Conservation (phyloP, 2,113 vertebrate genomes). For the Nycticorax nycticorax region DNA sequence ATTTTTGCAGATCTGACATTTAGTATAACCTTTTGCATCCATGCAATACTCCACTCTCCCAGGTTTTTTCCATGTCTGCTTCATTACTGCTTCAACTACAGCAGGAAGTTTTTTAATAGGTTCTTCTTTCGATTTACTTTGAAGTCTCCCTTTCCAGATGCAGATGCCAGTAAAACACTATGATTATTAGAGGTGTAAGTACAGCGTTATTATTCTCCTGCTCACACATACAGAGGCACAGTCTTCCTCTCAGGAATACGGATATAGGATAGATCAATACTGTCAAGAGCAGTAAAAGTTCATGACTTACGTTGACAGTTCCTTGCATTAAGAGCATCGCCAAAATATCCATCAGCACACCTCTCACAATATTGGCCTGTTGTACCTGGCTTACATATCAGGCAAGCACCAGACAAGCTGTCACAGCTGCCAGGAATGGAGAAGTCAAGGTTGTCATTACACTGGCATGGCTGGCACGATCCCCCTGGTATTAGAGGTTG, state of each 20-base stretch:
- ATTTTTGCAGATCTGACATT: slow-evolving; percentile 14
- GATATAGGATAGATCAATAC: slow-evolving; percentile 63
- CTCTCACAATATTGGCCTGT: slow-evolving; percentile 84
- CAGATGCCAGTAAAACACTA: not conserved
- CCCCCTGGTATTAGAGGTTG: slow-evolving; percentile 84
- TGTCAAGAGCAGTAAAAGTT: slow-evolving; percentile 71
- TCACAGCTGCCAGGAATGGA: slow-evolving; percentile 88
- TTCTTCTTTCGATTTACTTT: not conserved
- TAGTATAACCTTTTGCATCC: not conserved
- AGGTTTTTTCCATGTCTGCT: not conserved
- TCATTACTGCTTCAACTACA: not conserved
- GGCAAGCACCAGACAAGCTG: slow-evolving; percentile 90
- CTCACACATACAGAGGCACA: not conserved
- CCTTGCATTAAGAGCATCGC: slow-evolving; percentile 85
- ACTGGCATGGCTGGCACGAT: slow-evolving; percentile 88
- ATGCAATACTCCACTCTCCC: not conserved
- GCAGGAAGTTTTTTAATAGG: not conserved
- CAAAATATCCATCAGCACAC: slow-evolving; percentile 91
- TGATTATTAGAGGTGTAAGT: not conserved
- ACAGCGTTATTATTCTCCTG: not conserved
- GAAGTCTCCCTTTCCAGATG: not conserved
- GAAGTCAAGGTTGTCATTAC: slow-evolving; percentile 92
- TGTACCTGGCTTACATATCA: slow-evolving; percentile 89
- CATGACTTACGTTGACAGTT: slow-evolving; percentile 91
- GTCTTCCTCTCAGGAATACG: slow-evolving; percentile 30